Base-by-base conservation (phyloP, 2,797 vertebrate genomes). In the Spinus olivaceus region DNA sequence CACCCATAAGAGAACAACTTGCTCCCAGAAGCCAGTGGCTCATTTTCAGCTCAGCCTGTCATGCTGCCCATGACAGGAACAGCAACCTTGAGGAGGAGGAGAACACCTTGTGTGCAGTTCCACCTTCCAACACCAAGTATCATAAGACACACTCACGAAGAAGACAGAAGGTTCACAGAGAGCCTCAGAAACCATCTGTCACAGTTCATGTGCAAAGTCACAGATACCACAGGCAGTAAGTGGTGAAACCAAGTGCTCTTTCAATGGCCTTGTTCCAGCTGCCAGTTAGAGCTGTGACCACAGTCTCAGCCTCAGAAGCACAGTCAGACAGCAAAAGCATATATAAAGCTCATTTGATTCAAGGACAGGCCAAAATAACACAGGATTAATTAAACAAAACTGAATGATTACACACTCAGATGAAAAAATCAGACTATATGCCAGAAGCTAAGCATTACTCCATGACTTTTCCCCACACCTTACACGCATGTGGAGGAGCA, bases 401-500 rank as follows among this genome's bases (percentile, higher is more conserved):
- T 16, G 49, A 94, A 59, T 0, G 5, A 82, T 0, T 81, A 50
- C 44, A 86, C 0, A 1, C 30, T 74, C 27, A 51, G 47, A 69
- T 49, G 57, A 50, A 56, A 63, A 76, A 9, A 17, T 15, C 27
- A 2, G n/a, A 57, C 23, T 67, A 10, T 8, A 25, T 25, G 18
- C 50, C 35, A 81, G 44, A 73, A 84, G 71, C 17, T 22, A 59
- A 79, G 39, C 1, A 0, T 57, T 42, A 72, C 27, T 60, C 53
- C 33, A 42, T 22, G 42, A 71, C 28, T 39, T 25, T 44, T 88
- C 59, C 44, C 28, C 8, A 1, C 19, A 80, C 19, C 21, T 56
- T 27, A 33, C 1, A 0, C 1, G 24, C 6, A 1, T 0, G 0
- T 14, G 32, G 27, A 82, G n/a, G 49, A 73, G 57, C 0, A 1